These are phyloP conservation scores for Stercorarius parasiticus DNA, from an alignment of 2,113 vertebrate species.

Conservation along the genomic window DNA sequence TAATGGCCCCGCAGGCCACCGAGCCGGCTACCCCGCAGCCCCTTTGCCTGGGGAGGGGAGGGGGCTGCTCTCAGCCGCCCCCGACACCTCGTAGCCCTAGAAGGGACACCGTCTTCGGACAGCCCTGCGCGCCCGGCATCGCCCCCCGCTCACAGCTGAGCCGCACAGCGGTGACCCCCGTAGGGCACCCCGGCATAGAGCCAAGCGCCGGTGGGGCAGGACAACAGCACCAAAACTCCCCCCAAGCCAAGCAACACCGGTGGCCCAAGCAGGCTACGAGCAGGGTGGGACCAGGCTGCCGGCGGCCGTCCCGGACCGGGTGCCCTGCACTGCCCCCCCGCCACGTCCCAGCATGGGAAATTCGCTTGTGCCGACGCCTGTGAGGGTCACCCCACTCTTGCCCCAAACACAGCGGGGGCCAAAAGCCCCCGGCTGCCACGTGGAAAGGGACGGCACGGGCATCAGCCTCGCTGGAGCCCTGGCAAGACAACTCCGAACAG, in stretches of 20 bases:
- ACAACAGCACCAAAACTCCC: not conserved
- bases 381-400: not conserved
- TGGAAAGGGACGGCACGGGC: not conserved
- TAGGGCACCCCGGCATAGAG: not conserved
- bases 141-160: not conserved
- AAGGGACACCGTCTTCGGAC: not conserved
- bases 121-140: not conserved
- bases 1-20: not conserved
- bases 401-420: not conserved
- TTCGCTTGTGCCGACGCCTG: not conserved
- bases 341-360: not conserved
- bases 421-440: not conserved
- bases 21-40: not conserved
- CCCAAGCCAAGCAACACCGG: not conserved
- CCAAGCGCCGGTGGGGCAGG: not conserved
- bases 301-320: not conserved
- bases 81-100: not conserved
- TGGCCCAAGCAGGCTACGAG: not conserved
- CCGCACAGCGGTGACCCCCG: not conserved
- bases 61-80: not conserved
- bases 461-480: not conserved
- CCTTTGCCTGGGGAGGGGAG: not conserved
- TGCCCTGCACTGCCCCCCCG: not conserved
- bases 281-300: not conserved
- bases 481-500: not conserved